phyloP scores from a whole-genome alignment of 2,797 vertebrate species.

The Eremophila alpestris region DNA sequence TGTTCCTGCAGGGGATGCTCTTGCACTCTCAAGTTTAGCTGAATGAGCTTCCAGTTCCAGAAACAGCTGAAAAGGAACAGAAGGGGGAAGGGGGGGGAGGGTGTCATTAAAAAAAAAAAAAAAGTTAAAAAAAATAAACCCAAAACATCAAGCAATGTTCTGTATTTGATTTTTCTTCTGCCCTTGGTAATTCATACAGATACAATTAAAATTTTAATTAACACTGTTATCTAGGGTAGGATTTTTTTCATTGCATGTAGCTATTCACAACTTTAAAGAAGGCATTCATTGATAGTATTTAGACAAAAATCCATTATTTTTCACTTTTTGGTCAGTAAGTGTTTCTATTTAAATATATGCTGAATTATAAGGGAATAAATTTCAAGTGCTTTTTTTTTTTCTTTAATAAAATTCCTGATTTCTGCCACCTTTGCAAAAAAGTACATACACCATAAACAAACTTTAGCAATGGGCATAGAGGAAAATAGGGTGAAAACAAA shows the following conservation, averaged over 20 bases:
- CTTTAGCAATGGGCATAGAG: background rate
- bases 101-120: background rate
- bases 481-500: background rate
- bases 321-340: background rate
- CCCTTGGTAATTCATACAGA: conserved; percentile 22
- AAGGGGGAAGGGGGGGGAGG: rapidly evolving
- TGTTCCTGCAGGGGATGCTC: conserved; percentile 64
- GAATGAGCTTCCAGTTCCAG: background rate
- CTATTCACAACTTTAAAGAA: conserved; percentile 14
- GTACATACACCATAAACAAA: background rate
- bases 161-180: background rate
- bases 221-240: background rate
- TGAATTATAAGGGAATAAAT: background rate
- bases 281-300: background rate
- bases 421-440: background rate
- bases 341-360: background rate
- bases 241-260: background rate
- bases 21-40: conserved; percentile 22
- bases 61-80: background rate
- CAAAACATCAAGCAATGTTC: background rate
- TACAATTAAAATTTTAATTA: conserved; percentile 61
- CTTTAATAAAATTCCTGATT: background rate
- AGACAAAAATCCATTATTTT: background rate
- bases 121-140: background rate
- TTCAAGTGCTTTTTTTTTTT: background rate